Percentiles rank a stretch among this genome's conserved stretches.
These are phyloP conservation scores for Axinella damicornis DNA, from an alignment of 37 sponge, comb jelly and placozoan genomes.

Conservation along the genomic window DNA sequence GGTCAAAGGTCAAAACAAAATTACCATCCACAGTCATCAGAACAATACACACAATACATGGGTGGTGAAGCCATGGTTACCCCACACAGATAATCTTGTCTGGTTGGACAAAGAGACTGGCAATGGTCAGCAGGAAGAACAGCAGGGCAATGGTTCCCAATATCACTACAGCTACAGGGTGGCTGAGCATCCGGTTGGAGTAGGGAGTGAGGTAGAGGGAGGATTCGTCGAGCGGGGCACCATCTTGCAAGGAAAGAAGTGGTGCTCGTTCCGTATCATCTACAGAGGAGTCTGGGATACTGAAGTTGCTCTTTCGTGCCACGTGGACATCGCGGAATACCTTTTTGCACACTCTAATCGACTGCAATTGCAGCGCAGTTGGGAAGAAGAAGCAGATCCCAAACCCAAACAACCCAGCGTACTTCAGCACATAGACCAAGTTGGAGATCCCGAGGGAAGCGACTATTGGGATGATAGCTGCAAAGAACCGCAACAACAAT, in stretches of 20 bases:
- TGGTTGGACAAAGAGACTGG: conserved; percentile 30
- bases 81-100: neutral
- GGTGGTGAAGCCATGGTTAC: too few species aligned
- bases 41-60: too few species aligned
- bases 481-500: conserved; percentile 46
- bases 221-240: neutral
- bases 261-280: too few species aligned
- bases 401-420: conserved; percentile 88
- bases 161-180: conserved; percentile 11
- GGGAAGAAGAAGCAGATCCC: conserved; percentile 82
- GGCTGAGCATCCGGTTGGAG: conserved; percentile 32
- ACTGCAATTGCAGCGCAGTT: conserved; percentile 73
- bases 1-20: too few species aligned
- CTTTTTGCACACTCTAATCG: conserved; percentile 64
- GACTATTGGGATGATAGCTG: conserved; percentile 69
- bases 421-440: conserved; percentile 82
- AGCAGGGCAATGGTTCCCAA: conserved; percentile 23
- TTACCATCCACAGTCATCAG: too few species aligned
- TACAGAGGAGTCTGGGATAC: too few species aligned
- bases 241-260: too few species aligned
- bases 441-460: conserved; percentile 83
- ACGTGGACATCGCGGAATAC: conserved; percentile 14
- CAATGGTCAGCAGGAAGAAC: conserved; percentile 51
- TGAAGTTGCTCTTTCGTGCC: too few species aligned
- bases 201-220: conserved; percentile 55